Evolutionary conservation across 2,888 invertebrate genomes (phyloP).

Genomic region (Orthosia gracilis): DNA sequence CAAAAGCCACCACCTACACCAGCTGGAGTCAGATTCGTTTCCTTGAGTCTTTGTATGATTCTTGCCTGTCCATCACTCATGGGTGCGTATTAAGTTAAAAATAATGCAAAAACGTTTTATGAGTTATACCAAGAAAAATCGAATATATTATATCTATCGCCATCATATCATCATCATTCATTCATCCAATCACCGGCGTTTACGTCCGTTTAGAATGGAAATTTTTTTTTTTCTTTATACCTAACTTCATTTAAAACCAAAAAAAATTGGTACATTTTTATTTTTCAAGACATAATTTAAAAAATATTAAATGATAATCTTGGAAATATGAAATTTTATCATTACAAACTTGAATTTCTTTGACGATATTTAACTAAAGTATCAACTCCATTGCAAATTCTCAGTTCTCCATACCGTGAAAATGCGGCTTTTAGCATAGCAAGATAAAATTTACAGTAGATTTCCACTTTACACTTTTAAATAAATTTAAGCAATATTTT

Average conservation of each 20-base stretch:
- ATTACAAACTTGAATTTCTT: no score
- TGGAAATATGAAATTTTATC: no score
- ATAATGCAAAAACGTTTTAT: neutral
- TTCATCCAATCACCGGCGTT: neutral
- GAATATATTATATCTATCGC: neutral
- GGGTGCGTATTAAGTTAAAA: slow-evolving; percentile 80
- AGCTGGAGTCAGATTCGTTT: slow-evolving; percentile 98
- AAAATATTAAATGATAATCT: no score
- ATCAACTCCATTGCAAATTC: no score
- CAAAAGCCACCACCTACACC: slow-evolving; percentile 97
- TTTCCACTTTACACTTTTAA: neutral
- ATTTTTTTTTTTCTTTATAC: no score
- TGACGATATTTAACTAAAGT: no score
- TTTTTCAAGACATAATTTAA: no score
- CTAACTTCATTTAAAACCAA: no score
- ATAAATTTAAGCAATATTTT: slow-evolving; percentile 7
- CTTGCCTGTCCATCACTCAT: slow-evolving; percentile 98
- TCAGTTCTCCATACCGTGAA: neutral
- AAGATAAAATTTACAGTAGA: neutral
- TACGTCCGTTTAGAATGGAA: neutral
- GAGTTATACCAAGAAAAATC: neutral
- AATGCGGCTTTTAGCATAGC: neutral
- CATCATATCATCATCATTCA: neutral
- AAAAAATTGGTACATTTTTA: no score
- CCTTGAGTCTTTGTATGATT: slow-evolving; percentile 97